A percentile compares a stretch with the other conserved stretches of the same genome.
Conservation (phyloP, 1,140 invertebrate genomes). For the Calosoma granatense region DNA sequence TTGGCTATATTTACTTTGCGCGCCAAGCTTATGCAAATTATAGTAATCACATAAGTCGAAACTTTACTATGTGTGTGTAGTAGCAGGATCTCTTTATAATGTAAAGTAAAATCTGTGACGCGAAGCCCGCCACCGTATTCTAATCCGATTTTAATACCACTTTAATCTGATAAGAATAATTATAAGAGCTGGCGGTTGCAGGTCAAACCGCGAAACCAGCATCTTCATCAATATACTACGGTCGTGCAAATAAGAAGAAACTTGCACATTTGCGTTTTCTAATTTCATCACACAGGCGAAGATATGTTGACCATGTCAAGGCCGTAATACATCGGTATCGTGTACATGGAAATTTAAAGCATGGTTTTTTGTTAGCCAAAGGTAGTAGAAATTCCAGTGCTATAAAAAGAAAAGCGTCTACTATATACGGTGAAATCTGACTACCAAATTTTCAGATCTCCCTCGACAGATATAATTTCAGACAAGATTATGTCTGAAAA, state of each 20-base stretch:
- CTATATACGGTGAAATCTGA: conserved; percentile 3
- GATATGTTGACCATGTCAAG: too few species aligned
- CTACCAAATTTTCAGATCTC: conserved; percentile 1
- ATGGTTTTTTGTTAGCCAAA: neutral
- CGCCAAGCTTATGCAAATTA: conserved; percentile 7
- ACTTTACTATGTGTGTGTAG: conserved; percentile 3
- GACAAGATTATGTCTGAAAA: conserved; percentile 2
- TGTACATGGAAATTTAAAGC: too few species aligned
- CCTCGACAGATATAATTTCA: conserved; percentile 2
- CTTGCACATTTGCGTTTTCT: too few species aligned
- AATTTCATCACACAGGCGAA: too few species aligned
- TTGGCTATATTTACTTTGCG: conserved; percentile 7
- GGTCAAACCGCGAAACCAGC: too few species aligned
- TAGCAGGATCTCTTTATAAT: neutral
- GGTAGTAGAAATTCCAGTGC: neutral
- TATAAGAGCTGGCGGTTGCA: too few species aligned
- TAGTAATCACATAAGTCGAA: conserved; percentile 8
- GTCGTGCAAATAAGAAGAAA: too few species aligned
- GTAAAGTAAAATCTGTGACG: neutral
- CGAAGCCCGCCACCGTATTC: neutral
- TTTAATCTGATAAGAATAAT: neutral
- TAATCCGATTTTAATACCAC: neutral
- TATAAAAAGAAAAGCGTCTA: neutral
- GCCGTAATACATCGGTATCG: too few species aligned
- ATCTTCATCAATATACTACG: too few species aligned